Evolutionary conservation across 2,797 vertebrate genomes (phyloP).

Genomic region (Rhinogobio ventralis): DNA sequence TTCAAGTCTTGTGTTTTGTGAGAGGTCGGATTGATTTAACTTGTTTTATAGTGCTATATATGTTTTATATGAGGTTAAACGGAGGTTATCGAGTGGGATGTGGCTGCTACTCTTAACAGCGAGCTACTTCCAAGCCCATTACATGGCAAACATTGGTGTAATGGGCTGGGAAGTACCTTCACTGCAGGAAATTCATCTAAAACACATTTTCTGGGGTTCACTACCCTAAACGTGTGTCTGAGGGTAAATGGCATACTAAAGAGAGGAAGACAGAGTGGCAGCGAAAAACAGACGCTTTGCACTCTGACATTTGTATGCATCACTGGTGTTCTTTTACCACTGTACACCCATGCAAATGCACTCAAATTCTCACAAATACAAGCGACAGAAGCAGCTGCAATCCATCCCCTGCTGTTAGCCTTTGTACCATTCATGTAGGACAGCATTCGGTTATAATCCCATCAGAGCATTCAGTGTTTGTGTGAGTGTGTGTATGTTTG

Average conservation of each 20-base stretch:
- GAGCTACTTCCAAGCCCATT: slow-evolving; percentile 1
- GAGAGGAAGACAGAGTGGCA: neutral
- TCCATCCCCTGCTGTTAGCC: slow-evolving; percentile 27
- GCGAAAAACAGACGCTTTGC: neutral
- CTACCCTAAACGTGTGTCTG: neutral
- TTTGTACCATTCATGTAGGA: neutral
- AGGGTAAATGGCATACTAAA: slow-evolving; percentile 16
- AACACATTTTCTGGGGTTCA: neutral
- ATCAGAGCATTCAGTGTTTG: slow-evolving; percentile 8
- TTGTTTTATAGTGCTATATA: slow-evolving; percentile 20
- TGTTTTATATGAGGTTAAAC: too few species aligned
- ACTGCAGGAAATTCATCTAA: slow-evolving; percentile 2
- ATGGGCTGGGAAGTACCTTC: slow-evolving; percentile 10
- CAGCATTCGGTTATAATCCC: slow-evolving; percentile 21
- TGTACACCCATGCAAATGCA: neutral
- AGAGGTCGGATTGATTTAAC: slow-evolving; percentile 13
- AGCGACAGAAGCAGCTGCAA: slow-evolving; percentile 7
- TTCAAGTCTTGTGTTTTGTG: neutral
- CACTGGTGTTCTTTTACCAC: neutral
- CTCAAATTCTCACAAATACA: slow-evolving; percentile 10
- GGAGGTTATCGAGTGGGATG: slow-evolving; percentile 11
- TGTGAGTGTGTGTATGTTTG: slow-evolving; percentile 16
- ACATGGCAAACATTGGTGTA: slow-evolving; percentile 17
- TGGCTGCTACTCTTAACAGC: neutral
- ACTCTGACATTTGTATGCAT: slow-evolving; percentile 15